These are phyloP conservation scores for Pollimyrus isidori DNA, from an alignment of 2,113 vertebrate genomes.

Conservation along the genomic window DNA sequence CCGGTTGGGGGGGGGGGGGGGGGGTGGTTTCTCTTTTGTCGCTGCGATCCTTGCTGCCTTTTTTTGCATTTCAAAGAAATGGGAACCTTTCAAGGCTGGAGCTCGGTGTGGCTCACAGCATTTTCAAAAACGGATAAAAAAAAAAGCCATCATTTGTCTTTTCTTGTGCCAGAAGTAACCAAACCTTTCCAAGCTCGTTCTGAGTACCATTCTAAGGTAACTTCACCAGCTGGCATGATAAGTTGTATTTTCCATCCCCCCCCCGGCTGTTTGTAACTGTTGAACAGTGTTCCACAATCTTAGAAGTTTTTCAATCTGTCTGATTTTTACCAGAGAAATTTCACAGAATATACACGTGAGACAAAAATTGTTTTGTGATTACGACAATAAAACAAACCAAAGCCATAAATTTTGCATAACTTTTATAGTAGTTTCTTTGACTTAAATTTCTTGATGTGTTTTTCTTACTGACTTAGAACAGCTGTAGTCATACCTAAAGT, in stretches of 20 bases:
- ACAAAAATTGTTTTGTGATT: neutral
- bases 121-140: neutral
- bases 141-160: neutral
- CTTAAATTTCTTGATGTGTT: no score
- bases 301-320: conserved; percentile 15
- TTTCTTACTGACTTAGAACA: neutral
- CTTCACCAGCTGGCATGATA: neutral
- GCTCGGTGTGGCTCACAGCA: neutral
- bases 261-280: conserved; percentile 25
- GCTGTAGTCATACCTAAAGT: neutral
- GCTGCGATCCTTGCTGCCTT: neutral
- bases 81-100: neutral
- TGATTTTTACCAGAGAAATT: conserved; percentile 22
- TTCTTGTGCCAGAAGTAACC: neutral
- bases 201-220: neutral
- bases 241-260: neutral
- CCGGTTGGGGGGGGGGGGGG: conserved; percentile 42
- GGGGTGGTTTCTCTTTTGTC: neutral
- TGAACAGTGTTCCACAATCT: conserved; percentile 31
- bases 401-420: neutral
- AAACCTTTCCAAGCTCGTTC: neutral
- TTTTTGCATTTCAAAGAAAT: conserved; percentile 1
- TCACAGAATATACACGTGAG: neutral
- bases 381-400: neutral
- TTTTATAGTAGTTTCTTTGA: neutral